Percentiles rank a stretch among this genome's conserved stretches.
phyloP scores from a whole-genome alignment of 2,888 invertebrate genomes.

The Cataglyphis livida region DNA sequence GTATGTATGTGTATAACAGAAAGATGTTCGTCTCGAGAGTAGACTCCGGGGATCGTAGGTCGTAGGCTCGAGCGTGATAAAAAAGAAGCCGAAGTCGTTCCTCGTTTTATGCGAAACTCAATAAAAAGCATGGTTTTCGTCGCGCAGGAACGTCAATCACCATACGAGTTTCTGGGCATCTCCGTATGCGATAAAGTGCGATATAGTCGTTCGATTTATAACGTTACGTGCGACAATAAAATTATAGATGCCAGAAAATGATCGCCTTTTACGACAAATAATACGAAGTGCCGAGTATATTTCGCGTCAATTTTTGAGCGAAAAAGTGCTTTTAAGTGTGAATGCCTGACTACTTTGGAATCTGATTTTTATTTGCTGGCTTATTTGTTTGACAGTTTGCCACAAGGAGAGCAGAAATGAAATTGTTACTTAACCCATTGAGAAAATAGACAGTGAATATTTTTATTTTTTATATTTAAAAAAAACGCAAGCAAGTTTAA shows the following conservation, averaged over 20 bases:
- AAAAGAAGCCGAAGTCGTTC: slow-evolving; percentile 32
- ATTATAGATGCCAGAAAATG: not conserved
- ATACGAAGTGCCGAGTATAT: slow-evolving; percentile 9
- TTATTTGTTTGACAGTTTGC: slow-evolving; percentile 2
- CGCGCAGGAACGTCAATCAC: slow-evolving; percentile 19
- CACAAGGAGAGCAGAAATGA: not conserved
- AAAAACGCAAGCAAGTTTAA: not conserved
- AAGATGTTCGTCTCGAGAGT: slow-evolving; percentile 25
- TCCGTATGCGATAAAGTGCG: slow-evolving; percentile 13
- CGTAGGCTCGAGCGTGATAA: slow-evolving; percentile 40
- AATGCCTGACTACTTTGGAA: not conserved
- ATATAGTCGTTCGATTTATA: slow-evolving; percentile 34
- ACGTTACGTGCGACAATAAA: slow-evolving; percentile 31
- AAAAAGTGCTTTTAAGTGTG: not conserved
- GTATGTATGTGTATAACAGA: not conserved
- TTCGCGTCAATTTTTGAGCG: not conserved
- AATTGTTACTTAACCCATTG: not conserved
- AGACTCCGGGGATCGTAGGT: slow-evolving; percentile 6
- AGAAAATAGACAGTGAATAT: not conserved
- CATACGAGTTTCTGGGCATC: slow-evolving; percentile 5
- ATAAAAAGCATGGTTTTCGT: slow-evolving; percentile 33
- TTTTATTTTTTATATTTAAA: not conserved
- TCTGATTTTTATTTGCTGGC: not conserved
- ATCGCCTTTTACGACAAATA: slow-evolving; percentile 19
- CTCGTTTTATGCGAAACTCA: slow-evolving; percentile 30